Evolutionary conservation across 2,113 vertebrate genomes (phyloP), one percentile per base, ranked within the genome.

Genomic region (Pleuronectes platessa): DNA sequence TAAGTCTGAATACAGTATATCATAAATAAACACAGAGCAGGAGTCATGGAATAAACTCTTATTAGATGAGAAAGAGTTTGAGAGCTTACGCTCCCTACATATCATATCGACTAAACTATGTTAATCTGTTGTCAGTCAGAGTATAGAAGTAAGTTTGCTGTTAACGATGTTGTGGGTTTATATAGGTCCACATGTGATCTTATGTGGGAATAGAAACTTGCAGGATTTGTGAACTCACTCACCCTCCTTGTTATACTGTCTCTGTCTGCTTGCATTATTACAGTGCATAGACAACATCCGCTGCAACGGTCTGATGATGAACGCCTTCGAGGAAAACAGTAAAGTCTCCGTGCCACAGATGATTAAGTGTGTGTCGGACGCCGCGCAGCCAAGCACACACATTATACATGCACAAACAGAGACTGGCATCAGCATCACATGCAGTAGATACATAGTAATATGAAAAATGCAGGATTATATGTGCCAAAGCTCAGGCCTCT

Each of bases 251-350:
- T 20, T 51, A 18, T 51, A 26, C 9, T 69, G 5, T 62, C 20
- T 69, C 35, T 78, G 26, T 68, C 63, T 61, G 24, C 18, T 58
- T 81, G 75, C 12, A 76, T 68, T 63, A 26, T 66, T 63, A 23
- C 88, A 99, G 97, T 99, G 98, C 14, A 97, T 99, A 71, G 98
- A 99, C 89, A 99, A 99, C 90, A 99, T 99, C 84, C 96, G 97
- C 58, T 99, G 98, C 90, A 99, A 99, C 0, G 98, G 97, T 2
- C 94, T 99, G 78, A 99, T 99, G 97, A 99, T 99, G 98, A 99
- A 98, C 0, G 97, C 97, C 12, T 99, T 99, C 5, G 98, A 99
- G 86, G 97, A 99, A 79, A 98, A 98, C 76, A 98, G 96, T 86
- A 99, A 99, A 93, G 97, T 99, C 90, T 93, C 96, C 0, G 98